Percentiles rank a stretch among this genome's conserved stretches.
Evolutionary conservation across 2,797 vertebrate genomes (phyloP).

Genomic region (Phalloptychus januarius): DNA sequence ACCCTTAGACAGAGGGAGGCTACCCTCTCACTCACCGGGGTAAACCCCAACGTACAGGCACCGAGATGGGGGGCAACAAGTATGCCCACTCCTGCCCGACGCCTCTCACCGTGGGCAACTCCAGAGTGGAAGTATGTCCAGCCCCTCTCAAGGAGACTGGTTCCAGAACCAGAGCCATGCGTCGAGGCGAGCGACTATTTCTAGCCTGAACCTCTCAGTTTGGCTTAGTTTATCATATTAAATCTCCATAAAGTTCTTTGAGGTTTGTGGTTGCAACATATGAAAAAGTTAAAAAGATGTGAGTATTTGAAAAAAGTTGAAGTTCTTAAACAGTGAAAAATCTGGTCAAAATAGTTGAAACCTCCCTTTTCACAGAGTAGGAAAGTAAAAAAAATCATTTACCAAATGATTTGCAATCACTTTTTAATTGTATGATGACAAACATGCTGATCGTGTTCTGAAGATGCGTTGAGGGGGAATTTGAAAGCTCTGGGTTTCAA

Average conservation of each 20-base stretch:
- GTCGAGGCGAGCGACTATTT: too few species aligned
- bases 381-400: background rate
- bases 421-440: background rate
- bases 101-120: too few species aligned
- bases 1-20: too few species aligned
- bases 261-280: background rate
- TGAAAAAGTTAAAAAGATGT: background rate
- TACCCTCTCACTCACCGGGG: too few species aligned
- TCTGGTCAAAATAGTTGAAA: background rate
- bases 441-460: background rate
- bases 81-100: too few species aligned
- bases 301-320: background rate
- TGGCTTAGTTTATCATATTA: background rate
- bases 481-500: background rate
- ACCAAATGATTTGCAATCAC: background rate
- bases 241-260: background rate
- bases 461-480: background rate
- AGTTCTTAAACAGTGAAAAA: background rate
- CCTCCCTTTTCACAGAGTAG: background rate
- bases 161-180: too few species aligned
- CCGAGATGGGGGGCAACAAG: too few species aligned
- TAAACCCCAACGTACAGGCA: too few species aligned
- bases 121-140: too few species aligned
- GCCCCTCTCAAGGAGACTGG: too few species aligned
- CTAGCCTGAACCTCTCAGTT: too few species aligned